Evolutionary conservation across 1,140 invertebrate genomes (phyloP).

Genomic region (Lutraria rhynchaena): DNA sequence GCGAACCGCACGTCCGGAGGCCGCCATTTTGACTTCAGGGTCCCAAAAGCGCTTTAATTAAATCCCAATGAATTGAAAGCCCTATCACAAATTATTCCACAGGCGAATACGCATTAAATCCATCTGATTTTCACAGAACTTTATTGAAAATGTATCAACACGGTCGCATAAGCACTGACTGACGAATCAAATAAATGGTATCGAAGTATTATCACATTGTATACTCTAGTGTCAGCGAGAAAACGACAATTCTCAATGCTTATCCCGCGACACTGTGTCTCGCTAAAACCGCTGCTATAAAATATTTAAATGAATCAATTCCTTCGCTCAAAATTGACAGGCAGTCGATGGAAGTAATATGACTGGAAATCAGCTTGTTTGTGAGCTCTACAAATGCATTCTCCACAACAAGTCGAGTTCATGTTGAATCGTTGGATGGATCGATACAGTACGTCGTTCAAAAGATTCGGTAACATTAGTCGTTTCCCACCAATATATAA

Average conservation of each 20-base stretch:
- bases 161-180: constrained; percentile 24
- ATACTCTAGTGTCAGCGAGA: too few species aligned
- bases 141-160: constrained; percentile 18
- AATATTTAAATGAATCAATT: constrained; percentile 47
- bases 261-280: constrained; percentile 20
- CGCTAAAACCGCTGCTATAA: constrained; percentile 9
- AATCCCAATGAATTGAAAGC: not conserved
- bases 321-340: constrained; percentile 41
- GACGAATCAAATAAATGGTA: constrained; percentile 19
- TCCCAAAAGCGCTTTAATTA: not conserved
- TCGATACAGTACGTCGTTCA: too few species aligned
- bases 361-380: constrained; percentile 3
- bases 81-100: constrained; percentile 13
- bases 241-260: too few species aligned
- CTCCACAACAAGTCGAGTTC: too few species aligned
- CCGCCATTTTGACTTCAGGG: constrained; percentile 55
- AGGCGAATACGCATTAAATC: not conserved
- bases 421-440: too few species aligned
- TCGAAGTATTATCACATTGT: constrained; percentile 9
- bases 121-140: constrained; percentile 17
- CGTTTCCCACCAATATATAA: too few species aligned
- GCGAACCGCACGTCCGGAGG: constrained; percentile 67
- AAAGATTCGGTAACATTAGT: too few species aligned
- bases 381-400: too few species aligned
- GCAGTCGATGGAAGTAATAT: constrained; percentile 25